Conservation (phyloP, 2,797 vertebrate species). For the Aeoliscus strigatus region DNA sequence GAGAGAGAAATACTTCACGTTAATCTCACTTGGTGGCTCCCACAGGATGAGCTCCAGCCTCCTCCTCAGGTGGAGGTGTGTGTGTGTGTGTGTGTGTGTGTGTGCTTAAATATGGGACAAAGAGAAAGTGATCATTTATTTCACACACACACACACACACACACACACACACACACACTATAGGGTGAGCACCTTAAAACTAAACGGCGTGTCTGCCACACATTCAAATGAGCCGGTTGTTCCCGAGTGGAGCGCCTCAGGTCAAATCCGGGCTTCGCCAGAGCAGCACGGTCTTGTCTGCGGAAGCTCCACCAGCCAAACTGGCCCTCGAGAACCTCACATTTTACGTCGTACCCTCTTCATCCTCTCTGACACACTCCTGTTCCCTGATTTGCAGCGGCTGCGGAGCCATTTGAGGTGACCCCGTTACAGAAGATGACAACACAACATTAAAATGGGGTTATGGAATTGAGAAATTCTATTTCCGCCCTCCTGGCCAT, state of each 20-base stretch:
- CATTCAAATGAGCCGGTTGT: constrained; percentile 20
- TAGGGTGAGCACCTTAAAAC: constrained; percentile 4
- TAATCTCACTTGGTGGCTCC: constrained; percentile 60
- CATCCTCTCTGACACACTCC: constrained; percentile 20
- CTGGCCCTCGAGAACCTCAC: constrained; percentile 12
- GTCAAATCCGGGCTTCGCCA: constrained; percentile 22
- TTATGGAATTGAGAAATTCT: constrained; percentile 65
- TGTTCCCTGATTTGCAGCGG: constrained; percentile 27
- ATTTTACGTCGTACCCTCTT: constrained; percentile 14
- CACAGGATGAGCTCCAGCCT: constrained; percentile 40
- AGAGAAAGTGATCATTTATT: constrained; percentile 38
- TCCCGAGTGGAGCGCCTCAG: too few relatives aligned
- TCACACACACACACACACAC: constrained; percentile 34
- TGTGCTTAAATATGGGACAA: constrained; percentile 14
- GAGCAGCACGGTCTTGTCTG: constrained; percentile 13
- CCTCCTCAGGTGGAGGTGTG: constrained; percentile 32
- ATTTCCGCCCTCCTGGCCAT: constrained; percentile 54
- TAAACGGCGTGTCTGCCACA: too few relatives aligned
- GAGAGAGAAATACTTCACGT: constrained; percentile 64
- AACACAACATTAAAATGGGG: constrained; percentile 57
- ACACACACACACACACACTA: too few relatives aligned
- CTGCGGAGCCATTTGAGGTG: constrained; percentile 42
- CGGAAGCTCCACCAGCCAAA: constrained; percentile 14
- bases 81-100: constrained; percentile 4
- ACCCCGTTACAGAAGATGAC: constrained; percentile 57